phyloP scores from a whole-genome alignment of 2,888 invertebrate species.

The Crossocerus cetratus region DNA sequence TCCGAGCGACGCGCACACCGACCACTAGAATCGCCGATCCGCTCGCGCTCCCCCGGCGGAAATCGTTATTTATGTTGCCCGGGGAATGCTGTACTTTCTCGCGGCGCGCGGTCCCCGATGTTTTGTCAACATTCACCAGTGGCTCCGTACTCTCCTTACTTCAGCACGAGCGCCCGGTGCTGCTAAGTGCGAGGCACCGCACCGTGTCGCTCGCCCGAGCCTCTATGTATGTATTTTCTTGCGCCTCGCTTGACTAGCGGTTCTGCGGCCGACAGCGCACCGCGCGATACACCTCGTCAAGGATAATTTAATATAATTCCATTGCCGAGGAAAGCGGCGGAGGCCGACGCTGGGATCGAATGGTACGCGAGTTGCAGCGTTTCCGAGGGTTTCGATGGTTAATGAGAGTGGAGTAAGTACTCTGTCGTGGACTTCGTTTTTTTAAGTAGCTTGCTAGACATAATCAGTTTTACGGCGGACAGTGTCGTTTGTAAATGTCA shows the following conservation, averaged over 20 bases:
- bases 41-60: slow-evolving; percentile 17
- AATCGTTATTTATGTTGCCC: slow-evolving; percentile 38
- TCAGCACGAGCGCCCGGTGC: not conserved
- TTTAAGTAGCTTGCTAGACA: too few relatives aligned
- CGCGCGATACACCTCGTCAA: not conserved
- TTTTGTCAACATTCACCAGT: slow-evolving; percentile 14
- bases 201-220: not conserved
- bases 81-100: slow-evolving; percentile 37
- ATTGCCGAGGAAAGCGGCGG: not conserved
- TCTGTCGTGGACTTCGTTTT: too few relatives aligned
- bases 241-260: not conserved
- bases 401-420: too few relatives aligned
- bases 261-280: slow-evolving; percentile 1
- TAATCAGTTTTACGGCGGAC: too few relatives aligned
- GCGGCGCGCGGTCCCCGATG: slow-evolving; percentile 7
- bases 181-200: not conserved
- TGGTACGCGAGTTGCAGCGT: too few relatives aligned
- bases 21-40: slow-evolving; percentile 21
- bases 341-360: too few relatives aligned
- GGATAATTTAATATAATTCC: slow-evolving; percentile 4
- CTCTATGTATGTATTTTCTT: slow-evolving; percentile 7
- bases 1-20: slow-evolving; percentile 29
- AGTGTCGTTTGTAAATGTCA: too few relatives aligned
- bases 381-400: too few relatives aligned
- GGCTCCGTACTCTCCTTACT: slow-evolving; percentile 1